A percentile compares a stretch with the other conserved stretches of the same genome.
phyloP scores from a whole-genome alignment of 2,113 vertebrate genomes.

The Odocoileus virginianus region DNA sequence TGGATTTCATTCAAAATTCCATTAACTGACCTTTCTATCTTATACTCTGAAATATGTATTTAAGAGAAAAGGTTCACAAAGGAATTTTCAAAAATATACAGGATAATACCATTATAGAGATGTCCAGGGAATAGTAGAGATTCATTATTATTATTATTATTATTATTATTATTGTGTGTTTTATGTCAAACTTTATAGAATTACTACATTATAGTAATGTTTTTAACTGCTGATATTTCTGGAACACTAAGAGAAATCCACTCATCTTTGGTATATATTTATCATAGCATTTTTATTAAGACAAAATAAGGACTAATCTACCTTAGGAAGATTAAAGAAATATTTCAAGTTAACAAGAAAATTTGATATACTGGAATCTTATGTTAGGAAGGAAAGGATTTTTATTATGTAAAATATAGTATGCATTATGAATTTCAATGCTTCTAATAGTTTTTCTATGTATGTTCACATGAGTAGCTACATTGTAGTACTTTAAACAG shows the following conservation, averaged over 20 bases:
- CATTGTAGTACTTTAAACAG: neutral
- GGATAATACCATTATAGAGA: neutral
- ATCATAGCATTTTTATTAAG: neutral
- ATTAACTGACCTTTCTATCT: neutral
- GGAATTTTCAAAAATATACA: neutral
- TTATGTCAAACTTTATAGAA: neutral
- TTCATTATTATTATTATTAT: neutral
- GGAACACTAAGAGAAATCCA: neutral
- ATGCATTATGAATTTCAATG: neutral
- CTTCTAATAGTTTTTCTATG: neutral
- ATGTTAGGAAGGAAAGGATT: neutral
- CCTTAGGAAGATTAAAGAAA: neutral
- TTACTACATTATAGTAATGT: neutral
- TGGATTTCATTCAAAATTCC: neutral
- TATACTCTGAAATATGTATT: neutral
- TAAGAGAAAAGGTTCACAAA: neutral
- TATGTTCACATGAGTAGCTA: conserved; percentile 20
- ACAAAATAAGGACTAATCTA: neutral
- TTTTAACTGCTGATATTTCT: neutral
- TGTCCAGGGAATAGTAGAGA: neutral
- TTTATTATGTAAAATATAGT: neutral
- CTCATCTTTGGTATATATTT: neutral
- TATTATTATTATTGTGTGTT: neutral
- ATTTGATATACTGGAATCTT: neutral
- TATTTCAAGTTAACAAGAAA: conserved; percentile 18